A percentile compares a stretch with the other conserved stretches of the same genome.
phyloP scores from a whole-genome alignment of 2,113 vertebrate genomes.

The Falco punctatus region DNA sequence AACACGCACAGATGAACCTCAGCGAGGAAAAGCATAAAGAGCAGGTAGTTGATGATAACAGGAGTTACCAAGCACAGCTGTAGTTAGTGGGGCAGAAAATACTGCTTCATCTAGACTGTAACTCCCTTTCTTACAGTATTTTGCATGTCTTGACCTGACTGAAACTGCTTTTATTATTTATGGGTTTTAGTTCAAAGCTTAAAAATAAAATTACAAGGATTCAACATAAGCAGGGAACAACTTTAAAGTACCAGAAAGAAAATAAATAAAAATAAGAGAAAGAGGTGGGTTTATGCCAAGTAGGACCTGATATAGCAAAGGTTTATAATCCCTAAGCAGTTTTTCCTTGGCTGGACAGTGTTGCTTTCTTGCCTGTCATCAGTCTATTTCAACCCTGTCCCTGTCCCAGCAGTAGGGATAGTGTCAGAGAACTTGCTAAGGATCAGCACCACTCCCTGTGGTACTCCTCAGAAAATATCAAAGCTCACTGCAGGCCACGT shows the following conservation, averaged over 20 bases:
- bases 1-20: neutral
- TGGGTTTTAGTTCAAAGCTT: neutral
- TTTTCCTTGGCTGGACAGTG: neutral
- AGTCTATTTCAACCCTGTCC: neutral
- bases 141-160: neutral
- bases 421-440: neutral
- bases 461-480: neutral
- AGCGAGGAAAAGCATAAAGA: neutral
- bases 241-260: neutral
- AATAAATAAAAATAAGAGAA: neutral
- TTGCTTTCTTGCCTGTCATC: neutral
- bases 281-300: neutral
- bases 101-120: neutral
- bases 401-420: neutral
- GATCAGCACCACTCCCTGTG: neutral
- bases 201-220: neutral
- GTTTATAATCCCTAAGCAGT: neutral
- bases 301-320: neutral
- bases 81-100: neutral
- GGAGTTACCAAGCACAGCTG: neutral
- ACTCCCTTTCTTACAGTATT: neutral
- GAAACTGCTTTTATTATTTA: neutral
- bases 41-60: neutral
- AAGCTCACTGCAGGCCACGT: neutral
- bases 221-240: neutral